Base-by-base conservation (phyloP, 2,888 invertebrate species). In the Actias luna region DNA sequence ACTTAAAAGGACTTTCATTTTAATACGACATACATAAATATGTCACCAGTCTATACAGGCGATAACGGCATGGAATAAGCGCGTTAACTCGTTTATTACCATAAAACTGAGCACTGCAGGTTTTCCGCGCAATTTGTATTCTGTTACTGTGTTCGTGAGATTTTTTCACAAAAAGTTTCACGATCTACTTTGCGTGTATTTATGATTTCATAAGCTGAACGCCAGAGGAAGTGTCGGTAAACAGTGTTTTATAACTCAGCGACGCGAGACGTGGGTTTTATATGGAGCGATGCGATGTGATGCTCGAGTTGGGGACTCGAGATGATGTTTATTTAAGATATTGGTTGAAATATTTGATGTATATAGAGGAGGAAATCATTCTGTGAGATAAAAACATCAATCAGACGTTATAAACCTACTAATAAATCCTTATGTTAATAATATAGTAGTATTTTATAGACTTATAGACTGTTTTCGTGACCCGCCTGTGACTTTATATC, bases 131-230 rank as follows among this genome's bases (percentile, higher is more conserved):
- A 60, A 63, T 63, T 63, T 52, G 63, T 60, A 63, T 63, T 63
- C 63, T 33, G 33, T 12, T 31, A 52, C 42, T 46, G 58, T 14
- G 35, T 58, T 58, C 46, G 55, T 22, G 42, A 27, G 63, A 50
- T 58, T 33, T 63, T 58, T 39, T 57, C 63, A 52, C 29, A 63
- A 60, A 63, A 63, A 60, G 60, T 50, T 63, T 63, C 60, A 60
- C 46, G 63, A 63, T 63, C 39, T 58, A 60, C 60, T 60, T 57
- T 25, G 57, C 59, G 31, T 58, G 61, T 63, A 63, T 67, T 62
- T 62, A 63, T 64, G 65, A 64, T 70, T 71, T 68, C 64, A 66
- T 61, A 61, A 67, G 65, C 61, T 62, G 65, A 63, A 66, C 62
- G 59, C 55, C 50, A 58, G 63, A 65, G 67, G 63, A 67, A 68